Evolutionary conservation across 2,113 vertebrate species (phyloP).

Genomic region (Numenius arquata): DNA sequence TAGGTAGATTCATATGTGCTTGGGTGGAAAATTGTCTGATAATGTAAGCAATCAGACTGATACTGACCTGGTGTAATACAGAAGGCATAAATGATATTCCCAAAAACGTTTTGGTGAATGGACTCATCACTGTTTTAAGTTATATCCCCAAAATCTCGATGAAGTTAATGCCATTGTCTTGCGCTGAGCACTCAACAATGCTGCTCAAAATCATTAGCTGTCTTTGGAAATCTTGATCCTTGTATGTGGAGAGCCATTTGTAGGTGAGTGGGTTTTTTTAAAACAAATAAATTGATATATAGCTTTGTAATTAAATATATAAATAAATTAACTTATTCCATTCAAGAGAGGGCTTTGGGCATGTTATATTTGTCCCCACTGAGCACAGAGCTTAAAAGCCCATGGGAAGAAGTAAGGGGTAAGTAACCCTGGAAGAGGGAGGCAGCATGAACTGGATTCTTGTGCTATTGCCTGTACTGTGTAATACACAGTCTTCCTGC

Average conservation of each 20-base stretch:
- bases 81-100: background rate
- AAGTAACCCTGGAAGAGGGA: background rate
- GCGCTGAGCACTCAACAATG: background rate
- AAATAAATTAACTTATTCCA: background rate
- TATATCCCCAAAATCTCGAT: background rate
- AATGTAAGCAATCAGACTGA: background rate
- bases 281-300: background rate
- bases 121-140: background rate
- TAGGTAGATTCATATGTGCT: background rate
- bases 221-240: background rate
- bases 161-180: background rate
- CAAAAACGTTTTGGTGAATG: background rate
- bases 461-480: background rate
- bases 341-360: background rate
- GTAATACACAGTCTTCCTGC: background rate
- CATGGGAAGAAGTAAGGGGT: background rate
- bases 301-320: background rate
- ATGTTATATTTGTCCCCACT: background rate
- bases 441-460: background rate
- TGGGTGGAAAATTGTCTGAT: background rate
- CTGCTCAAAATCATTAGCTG: background rate
- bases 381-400: background rate
- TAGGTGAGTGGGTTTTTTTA: background rate
- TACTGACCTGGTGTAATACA: background rate
- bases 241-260: background rate